A percentile compares a stretch with the other conserved stretches of the same genome.
Conservation (phyloP, 2,797 vertebrate species). For the Gymnothorax javanicus region DNA sequence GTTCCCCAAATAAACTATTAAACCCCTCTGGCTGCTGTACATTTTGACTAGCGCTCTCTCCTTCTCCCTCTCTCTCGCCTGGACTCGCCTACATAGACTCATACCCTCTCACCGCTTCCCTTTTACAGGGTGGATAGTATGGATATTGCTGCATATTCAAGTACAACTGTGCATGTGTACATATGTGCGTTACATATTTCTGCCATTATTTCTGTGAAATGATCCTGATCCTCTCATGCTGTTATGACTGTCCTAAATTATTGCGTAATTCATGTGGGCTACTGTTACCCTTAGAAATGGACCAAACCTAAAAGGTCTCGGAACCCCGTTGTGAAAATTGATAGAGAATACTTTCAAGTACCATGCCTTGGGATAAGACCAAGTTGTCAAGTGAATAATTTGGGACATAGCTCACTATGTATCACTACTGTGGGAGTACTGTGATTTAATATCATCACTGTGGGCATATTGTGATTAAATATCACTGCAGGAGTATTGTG, state of each 20-base stretch:
- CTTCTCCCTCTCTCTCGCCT: background rate
- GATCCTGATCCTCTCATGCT: background rate
- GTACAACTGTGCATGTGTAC: background rate
- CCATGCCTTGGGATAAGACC: background rate
- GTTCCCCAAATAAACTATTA: background rate
- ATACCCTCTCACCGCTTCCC: background rate
- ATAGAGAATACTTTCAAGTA: background rate
- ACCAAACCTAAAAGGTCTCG: background rate
- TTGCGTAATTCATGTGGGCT: background rate
- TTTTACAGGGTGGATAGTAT: background rate
- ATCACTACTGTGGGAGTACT: background rate
- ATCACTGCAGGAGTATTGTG: background rate
- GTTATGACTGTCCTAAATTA: background rate
- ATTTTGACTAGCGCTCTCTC: conserved; percentile 3
- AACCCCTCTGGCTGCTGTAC: background rate
- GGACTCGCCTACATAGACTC: background rate
- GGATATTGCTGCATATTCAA: background rate
- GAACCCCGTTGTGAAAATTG: background rate
- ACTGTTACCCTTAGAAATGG: background rate
- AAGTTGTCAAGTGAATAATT: background rate
- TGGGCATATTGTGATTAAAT: background rate
- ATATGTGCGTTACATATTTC: background rate
- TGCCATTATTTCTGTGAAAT: no score
- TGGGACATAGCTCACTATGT: background rate
- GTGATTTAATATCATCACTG: background rate